These are phyloP conservation scores for Dicrurus megarhynchus DNA, from an alignment of 2,113 vertebrate genomes.

Conservation along the genomic window DNA sequence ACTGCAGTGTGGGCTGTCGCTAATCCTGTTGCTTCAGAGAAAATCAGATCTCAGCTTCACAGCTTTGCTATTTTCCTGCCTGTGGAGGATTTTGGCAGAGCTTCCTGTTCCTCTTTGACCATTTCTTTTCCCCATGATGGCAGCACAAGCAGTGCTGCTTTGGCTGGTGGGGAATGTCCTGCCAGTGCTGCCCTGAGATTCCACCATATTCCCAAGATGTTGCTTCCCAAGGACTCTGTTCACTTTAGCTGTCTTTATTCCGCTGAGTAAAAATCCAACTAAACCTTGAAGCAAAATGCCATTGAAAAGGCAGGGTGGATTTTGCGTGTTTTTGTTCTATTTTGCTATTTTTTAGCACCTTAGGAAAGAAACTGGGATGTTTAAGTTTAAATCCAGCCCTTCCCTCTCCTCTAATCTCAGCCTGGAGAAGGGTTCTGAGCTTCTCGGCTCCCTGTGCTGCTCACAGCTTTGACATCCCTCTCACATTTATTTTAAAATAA, in stretches of 20 bases:
- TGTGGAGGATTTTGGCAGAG: neutral
- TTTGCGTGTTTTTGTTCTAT: neutral
- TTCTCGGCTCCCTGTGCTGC: neutral
- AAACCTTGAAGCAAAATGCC: neutral
- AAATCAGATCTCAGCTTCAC: neutral
- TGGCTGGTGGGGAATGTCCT: neutral
- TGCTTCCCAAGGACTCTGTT: neutral
- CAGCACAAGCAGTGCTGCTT: neutral
- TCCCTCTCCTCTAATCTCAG: neutral
- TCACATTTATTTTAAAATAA: conserved; percentile 17
- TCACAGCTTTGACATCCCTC: neutral
- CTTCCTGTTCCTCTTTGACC: neutral
- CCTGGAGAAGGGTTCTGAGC: neutral
- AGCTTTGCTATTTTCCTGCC: conserved; percentile 17
- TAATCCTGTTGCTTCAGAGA: neutral
- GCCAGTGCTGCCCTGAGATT: neutral
- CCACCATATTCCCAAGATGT: neutral
- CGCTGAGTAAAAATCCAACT: neutral
- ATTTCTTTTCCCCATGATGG: neutral
- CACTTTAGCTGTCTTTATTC: neutral
- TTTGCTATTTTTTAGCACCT: neutral
- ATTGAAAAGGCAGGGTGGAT: accelerated
- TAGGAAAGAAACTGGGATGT: neutral
- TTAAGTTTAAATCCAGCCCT: neutral
- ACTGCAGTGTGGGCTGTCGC: neutral